These are phyloP conservation scores for Danionella dracula DNA, from an alignment of 2,797 vertebrate species.

Conservation along the genomic window DNA sequence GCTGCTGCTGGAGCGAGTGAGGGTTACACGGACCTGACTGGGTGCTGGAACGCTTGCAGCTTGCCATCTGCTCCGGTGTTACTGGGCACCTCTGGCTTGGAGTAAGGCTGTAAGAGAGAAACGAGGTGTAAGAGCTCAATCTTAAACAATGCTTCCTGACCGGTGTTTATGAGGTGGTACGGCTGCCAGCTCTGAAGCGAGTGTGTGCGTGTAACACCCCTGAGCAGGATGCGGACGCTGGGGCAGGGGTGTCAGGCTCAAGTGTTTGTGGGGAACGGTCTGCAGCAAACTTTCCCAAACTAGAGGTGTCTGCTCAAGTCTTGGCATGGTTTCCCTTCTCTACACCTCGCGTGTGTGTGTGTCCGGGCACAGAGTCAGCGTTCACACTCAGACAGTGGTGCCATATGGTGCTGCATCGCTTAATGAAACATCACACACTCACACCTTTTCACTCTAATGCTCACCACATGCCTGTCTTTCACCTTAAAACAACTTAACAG, in stretches of 20 bases:
- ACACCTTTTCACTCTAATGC: slow-evolving; percentile 50
- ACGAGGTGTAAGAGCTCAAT: slow-evolving; percentile 32
- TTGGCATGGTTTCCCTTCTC: slow-evolving; percentile 36
- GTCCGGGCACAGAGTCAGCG: slow-evolving; percentile 29
- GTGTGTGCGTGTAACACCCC: slow-evolving; percentile 26
- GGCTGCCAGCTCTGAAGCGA: slow-evolving; percentile 31
- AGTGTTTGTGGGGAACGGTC: slow-evolving; percentile 48
- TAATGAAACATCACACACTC: slow-evolving; percentile 41
- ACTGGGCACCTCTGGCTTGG: slow-evolving; percentile 41
- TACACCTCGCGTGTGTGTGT: slow-evolving; percentile 22
- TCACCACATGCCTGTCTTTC: slow-evolving; percentile 46
- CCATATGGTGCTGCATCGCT: slow-evolving; percentile 47
- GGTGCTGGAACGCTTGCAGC: slow-evolving; percentile 69
- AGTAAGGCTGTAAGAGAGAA: slow-evolving; percentile 61
- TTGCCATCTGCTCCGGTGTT: slow-evolving; percentile 55
- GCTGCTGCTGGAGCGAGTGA: background rate
- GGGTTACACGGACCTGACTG: slow-evolving; percentile 72
- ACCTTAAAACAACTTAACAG: slow-evolving; percentile 28
- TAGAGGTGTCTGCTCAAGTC: slow-evolving; percentile 45
- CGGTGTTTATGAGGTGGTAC: slow-evolving; percentile 39
- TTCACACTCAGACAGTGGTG: slow-evolving; percentile 37
- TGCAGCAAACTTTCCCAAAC: slow-evolving; percentile 32
- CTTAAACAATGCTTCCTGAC: slow-evolving; percentile 41
- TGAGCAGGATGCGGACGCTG: slow-evolving; percentile 40
- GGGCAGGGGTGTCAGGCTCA: slow-evolving; percentile 42